Conservation (phyloP, 2,888 invertebrate genomes). For the Dynastes tityus region DNA sequence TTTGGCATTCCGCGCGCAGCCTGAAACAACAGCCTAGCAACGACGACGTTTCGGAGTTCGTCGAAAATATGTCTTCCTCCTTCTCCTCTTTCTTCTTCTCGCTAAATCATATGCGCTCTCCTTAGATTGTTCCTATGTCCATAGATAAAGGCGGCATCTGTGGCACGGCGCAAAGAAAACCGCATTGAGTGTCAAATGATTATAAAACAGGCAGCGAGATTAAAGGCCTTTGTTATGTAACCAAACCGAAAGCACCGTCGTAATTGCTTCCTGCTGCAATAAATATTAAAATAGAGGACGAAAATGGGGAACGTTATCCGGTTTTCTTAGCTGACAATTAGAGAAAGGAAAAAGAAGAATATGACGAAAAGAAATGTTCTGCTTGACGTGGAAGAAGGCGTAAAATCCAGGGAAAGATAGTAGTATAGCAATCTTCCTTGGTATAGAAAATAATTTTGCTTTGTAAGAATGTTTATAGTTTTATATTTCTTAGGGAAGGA, state of each 20-base stretch:
- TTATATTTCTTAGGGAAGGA: too few species aligned
- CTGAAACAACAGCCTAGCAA: constrained; percentile 32
- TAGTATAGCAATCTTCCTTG: too few species aligned
- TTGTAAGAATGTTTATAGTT: too few species aligned
- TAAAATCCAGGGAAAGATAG: too few species aligned
- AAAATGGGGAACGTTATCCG: constrained; percentile 16
- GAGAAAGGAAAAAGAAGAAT: not conserved
- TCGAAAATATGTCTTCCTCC: constrained; percentile 34
- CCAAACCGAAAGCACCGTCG: constrained; percentile 50
- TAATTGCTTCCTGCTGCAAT: constrained; percentile 52
- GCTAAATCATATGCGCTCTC: constrained; percentile 33
- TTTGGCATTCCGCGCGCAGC: constrained; percentile 28
- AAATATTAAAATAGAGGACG: constrained; percentile 49
- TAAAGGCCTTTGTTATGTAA: constrained; percentile 53
- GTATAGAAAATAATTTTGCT: too few species aligned
- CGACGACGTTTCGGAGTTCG: not conserved
- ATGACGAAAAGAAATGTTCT: too few species aligned
- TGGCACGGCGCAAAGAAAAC: constrained; percentile 39
- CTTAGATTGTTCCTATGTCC: not conserved
- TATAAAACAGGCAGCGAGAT: constrained; percentile 51
- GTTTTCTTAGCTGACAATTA: constrained; percentile 16
- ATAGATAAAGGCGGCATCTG: constrained; percentile 30
- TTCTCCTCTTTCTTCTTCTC: not conserved
- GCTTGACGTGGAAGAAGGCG: too few species aligned
- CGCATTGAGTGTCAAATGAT: constrained; percentile 50